phyloP scores from a whole-genome alignment of 2,888 invertebrate genomes.

The Athalia rosae region DNA sequence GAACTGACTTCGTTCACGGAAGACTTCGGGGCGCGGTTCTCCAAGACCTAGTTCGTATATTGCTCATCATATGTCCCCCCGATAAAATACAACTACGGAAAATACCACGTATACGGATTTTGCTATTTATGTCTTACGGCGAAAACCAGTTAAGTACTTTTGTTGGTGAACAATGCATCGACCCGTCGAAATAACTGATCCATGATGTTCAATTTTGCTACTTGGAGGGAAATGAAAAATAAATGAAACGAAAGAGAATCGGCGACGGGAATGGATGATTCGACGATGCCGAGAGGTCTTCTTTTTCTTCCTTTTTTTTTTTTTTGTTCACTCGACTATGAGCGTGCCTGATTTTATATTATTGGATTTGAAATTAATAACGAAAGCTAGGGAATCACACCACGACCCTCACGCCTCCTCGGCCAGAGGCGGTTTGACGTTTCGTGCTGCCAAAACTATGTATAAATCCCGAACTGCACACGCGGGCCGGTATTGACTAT shows the following conservation, averaged over 20 bases:
- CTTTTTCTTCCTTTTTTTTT: neutral
- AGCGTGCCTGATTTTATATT: constrained; percentile 35
- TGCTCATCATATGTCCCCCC: no score
- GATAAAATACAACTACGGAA: no score
- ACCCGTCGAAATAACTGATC: no score
- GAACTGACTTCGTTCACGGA: constrained; percentile 37
- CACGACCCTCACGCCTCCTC: constrained; percentile 66
- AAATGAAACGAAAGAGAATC: no score
- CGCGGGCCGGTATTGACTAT: constrained; percentile 63
- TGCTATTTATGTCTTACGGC: no score
- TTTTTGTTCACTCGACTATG: neutral
- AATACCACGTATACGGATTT: no score
- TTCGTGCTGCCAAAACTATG: constrained; percentile 72
- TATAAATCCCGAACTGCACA: constrained; percentile 70
- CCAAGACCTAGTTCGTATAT: constrained; percentile 25
- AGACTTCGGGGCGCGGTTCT: constrained; percentile 30
- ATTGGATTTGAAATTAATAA: neutral
- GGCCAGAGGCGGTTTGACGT: constrained; percentile 71
- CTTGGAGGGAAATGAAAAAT: no score
- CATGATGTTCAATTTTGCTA: no score
- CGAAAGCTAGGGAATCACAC: constrained; percentile 26
- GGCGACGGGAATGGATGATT: no score
- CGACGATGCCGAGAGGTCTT: no score
- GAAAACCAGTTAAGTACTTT: no score
- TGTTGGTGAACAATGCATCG: no score